A percentile compares a stretch with the other conserved stretches of the same genome.
These are phyloP conservation scores for Pelvicachromis taeniatus DNA, from an alignment of 2,113 vertebrate genomes.

Conservation along the genomic window DNA sequence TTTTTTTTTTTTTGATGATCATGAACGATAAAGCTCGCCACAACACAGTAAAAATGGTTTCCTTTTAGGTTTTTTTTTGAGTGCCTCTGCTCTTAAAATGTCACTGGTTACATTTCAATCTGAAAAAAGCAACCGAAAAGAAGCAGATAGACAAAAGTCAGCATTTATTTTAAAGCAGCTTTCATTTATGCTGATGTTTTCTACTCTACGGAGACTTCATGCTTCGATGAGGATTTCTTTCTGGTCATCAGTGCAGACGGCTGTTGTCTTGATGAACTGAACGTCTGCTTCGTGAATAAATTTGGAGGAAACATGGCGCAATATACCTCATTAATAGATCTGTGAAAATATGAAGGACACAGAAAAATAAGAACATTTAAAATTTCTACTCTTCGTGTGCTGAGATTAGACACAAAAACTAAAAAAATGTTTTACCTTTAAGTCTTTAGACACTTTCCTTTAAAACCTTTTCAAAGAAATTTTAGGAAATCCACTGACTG, in stretches of 20 bases:
- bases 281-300: fast-evolving
- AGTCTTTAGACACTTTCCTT: not conserved
- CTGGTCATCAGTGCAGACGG: not conserved
- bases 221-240: not conserved
- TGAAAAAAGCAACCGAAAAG: not conserved
- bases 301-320: not conserved
- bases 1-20: not conserved
- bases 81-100: not conserved
- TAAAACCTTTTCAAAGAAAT: not conserved
- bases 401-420: not conserved
- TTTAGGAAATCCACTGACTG: not conserved
- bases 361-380: not conserved
- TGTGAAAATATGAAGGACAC: not conserved
- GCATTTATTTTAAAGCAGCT: not conserved
- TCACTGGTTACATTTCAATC: not conserved
- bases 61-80: fast-evolving
- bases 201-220: not conserved
- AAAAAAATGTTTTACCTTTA: not conserved
- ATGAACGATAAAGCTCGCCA: not conserved
- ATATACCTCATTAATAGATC: fast-evolving
- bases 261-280: not conserved
- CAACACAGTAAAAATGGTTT: not conserved
- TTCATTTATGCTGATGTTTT: not conserved
- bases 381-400: not conserved
- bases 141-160: not conserved